A percentile compares a stretch with the other conserved stretches of the same genome.
phyloP scores from a whole-genome alignment of 92 coral and sea anemone species.

The Zoanthus solanderi region DNA sequence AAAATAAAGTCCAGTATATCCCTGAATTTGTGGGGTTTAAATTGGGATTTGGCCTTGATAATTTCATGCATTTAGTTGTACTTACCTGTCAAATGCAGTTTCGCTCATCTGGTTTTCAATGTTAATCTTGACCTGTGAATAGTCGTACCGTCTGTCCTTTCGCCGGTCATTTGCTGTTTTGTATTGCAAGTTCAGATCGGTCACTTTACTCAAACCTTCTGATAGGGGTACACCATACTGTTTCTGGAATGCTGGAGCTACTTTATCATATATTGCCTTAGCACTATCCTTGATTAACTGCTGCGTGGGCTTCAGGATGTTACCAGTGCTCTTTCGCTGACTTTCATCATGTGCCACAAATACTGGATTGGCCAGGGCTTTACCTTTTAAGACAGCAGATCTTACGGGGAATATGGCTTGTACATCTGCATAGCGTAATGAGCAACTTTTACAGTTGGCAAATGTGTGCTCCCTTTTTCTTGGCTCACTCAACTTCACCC shows the following conservation, averaged over 20 bases:
- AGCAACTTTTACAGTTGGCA: not conserved
- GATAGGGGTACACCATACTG: slow-evolving; percentile 36
- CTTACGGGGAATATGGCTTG: slow-evolving; percentile 37
- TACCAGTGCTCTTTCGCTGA: slow-evolving; percentile 1
- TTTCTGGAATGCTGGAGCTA: slow-evolving; percentile 35
- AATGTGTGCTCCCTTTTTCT: slow-evolving; percentile 36
- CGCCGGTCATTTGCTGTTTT: slow-evolving; percentile 45
- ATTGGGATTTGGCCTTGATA: not conserved
- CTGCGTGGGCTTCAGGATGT: slow-evolving; percentile 34
- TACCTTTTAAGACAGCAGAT: slow-evolving; percentile 38
- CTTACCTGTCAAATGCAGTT: slow-evolving; percentile 31
- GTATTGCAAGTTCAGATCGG: not conserved
- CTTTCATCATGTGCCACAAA: slow-evolving; percentile 31
- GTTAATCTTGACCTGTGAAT: slow-evolving; percentile 33
- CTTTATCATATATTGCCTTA: slow-evolving; percentile 33
- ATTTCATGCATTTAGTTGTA: not conserved
- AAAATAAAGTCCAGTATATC: slow-evolving; percentile 11
- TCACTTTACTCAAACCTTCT: slow-evolving; percentile 11
- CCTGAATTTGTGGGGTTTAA: not conserved
- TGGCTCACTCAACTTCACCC: slow-evolving; percentile 28
- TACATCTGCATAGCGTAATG: slow-evolving; percentile 5
- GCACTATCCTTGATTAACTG: slow-evolving; percentile 21
- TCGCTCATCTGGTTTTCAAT: slow-evolving; percentile 29
- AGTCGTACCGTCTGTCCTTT: slow-evolving; percentile 42
- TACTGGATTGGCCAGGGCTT: slow-evolving; percentile 46